Base-by-base conservation (phyloP, 2,113 vertebrate species). In the Alligator sinensis region DNA sequence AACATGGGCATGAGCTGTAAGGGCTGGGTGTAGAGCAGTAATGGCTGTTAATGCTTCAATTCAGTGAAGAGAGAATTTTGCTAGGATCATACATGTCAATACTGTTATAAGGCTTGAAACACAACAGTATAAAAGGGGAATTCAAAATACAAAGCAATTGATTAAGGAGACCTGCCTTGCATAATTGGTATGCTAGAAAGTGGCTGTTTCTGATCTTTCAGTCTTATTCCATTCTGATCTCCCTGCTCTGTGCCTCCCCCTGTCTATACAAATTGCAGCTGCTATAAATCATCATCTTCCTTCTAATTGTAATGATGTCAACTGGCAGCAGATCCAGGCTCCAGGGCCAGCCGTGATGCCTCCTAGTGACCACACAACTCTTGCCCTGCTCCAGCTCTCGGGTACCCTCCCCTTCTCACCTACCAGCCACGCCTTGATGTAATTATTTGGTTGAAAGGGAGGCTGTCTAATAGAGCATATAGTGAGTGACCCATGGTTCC, bases 51-150 rank as follows among this genome's bases (percentile, higher is more conserved):
- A 88, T 11, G 83, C 74, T 92, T 3, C 21, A 57, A 62, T 34
- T 91, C 87, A 94, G 63, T 74, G 83, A 90, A 87, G 54, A 90
- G 58, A 82, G 17, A 87, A 18, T 94, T 92, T 95, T 92, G 91
- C 12, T 92, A 9, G 87, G 75, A 82, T 80, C 75, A 9, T 47
- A 30, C 0, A 1, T 95, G 47, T 1, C 81, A 82, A 87, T 83
- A 88, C 92, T 93, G 95, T 97, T 93, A 96, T 0, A 1, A 95
- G 74, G 83, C 64, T 79, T 86, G 22, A 93, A 94, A 85, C 82
- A 85, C 90, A 94, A 87, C 77, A 81, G 86, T 80, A 94, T 87
- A 90, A 77, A 60, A 58, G 8, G 38, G 77, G 76, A 81, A 95
- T 78, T 54, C 59, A 88, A 83, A 60, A 82, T 5, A 60, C 55